Base-by-base conservation (phyloP, 2,113 vertebrate genomes). In the Peromyscus californicus region DNA sequence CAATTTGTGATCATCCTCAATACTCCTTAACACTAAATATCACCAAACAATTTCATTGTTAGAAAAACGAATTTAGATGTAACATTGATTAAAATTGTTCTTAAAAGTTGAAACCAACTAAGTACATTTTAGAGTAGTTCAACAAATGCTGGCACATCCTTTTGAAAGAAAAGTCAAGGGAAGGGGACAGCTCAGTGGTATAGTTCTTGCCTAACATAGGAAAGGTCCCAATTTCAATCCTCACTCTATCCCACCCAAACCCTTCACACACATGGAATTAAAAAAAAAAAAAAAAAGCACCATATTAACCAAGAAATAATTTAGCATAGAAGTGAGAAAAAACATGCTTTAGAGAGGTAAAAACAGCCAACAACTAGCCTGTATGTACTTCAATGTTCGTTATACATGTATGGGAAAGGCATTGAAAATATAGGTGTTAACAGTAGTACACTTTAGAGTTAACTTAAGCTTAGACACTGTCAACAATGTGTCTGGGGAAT, bases 41-140 rank as follows among this genome's bases (percentile, higher is more conserved):
- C 78, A 93, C 54, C 93, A 76, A 93, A 83, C 2, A 89, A 91
- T 59, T 90, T 69, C 26, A 72, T 89, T 89, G 79, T 72, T 82
- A 70, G 54, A 89, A 91, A 94, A 94, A 89, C 10, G 59, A 45
- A 26, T 70, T 24, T 93, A 54, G n/a, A 76, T 90, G 65, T 65
- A 95, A 96, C 95, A 93, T 11, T 93, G 39, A 45, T 93, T 85
- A 54, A 72, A 90, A n/a, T 80, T 11, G 19, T 93, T 16, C 45
- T 79, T 48, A 93, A 86, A 89, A 74, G 75, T 36, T 80, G 65
- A 82, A 96, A 91, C n/a, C 42, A 72, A 72, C 0, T 90, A 42
- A 97, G 61, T 79, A 93, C 74, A 22, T 65, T 92, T 90, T 21
- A 29, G 19, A 79, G 75, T 5, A 90, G n/a, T 45, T 89, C 63